A percentile compares a stretch with the other conserved stretches of the same genome.
Conservation (phyloP, 2,888 invertebrate genomes). For the Pollenia griseotomentosa region DNA sequence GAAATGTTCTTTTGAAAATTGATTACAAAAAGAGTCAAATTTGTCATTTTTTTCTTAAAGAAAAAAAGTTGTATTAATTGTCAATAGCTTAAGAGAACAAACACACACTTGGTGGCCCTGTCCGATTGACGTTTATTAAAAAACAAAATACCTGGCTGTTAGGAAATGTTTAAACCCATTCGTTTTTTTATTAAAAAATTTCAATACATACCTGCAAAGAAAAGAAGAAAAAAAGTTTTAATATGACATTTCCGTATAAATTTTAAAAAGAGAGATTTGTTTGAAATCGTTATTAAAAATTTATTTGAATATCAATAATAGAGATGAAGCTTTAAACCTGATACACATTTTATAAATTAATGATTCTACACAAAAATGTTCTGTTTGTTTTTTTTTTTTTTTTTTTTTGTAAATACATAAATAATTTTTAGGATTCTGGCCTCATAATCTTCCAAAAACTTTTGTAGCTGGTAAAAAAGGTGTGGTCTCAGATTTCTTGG, state of each 20-base stretch:
- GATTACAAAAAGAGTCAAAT: neutral
- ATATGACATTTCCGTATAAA: constrained; percentile 2
- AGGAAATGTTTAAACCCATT: neutral
- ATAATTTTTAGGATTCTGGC: neutral
- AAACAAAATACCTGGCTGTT: constrained; percentile 39
- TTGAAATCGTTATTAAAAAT: neutral
- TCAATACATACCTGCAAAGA: constrained; percentile 62
- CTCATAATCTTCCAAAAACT: no score
- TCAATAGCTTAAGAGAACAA: constrained; percentile 20
- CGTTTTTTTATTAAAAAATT: neutral
- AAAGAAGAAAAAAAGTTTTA: constrained; percentile 27
- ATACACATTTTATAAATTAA: neutral
- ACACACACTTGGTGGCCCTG: constrained; percentile 27
- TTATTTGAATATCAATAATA: neutral
- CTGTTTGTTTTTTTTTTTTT: no score
- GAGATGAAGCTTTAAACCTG: neutral
- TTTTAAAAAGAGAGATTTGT: neutral
- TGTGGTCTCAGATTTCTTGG: neutral
- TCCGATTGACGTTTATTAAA: neutral
- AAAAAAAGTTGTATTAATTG: constrained; percentile 15
- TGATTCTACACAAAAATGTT: neutral
- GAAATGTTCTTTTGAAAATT: neutral
- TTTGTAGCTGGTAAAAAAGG: neutral
- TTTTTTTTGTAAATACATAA: neutral
- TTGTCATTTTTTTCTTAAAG: neutral